Evolutionary conservation across 2,797 vertebrate genomes (phyloP).

Genomic region (Phylloscopus collybita): DNA sequence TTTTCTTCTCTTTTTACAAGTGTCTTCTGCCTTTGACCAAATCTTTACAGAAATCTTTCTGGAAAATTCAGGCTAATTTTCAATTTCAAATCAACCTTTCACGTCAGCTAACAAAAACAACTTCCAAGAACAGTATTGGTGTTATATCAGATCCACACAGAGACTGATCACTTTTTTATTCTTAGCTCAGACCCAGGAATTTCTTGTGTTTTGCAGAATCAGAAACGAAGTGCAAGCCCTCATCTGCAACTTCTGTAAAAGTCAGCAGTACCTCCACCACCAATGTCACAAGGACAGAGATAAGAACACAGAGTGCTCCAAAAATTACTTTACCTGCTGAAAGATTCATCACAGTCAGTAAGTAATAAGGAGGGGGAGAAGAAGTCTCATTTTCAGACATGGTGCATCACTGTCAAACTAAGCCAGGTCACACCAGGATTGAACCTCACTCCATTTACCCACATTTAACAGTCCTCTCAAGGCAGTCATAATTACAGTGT

Average conservation of each 20-base stretch:
- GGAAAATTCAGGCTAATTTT: neutral
- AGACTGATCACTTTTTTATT: neutral
- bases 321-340: neutral
- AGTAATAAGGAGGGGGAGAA: neutral
- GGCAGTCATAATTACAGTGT: neutral
- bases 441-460: neutral
- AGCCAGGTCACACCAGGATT: neutral
- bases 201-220: neutral
- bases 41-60: neutral
- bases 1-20: neutral
- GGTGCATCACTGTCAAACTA: neutral
- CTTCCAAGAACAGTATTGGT: neutral
- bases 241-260: neutral
- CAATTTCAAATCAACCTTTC: neutral
- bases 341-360: neutral
- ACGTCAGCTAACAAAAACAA: neutral
- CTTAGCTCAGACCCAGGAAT: neutral
- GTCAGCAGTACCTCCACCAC: neutral
- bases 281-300: neutral
- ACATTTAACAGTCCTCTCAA: neutral
- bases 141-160: neutral
- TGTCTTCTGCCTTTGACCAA: neutral
- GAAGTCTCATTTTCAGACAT: neutral
- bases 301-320: neutral
- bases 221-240: neutral